These are phyloP conservation scores for Mesochorus sp. DNA, from an alignment of 2,888 invertebrate genomes.

Conservation along the genomic window DNA sequence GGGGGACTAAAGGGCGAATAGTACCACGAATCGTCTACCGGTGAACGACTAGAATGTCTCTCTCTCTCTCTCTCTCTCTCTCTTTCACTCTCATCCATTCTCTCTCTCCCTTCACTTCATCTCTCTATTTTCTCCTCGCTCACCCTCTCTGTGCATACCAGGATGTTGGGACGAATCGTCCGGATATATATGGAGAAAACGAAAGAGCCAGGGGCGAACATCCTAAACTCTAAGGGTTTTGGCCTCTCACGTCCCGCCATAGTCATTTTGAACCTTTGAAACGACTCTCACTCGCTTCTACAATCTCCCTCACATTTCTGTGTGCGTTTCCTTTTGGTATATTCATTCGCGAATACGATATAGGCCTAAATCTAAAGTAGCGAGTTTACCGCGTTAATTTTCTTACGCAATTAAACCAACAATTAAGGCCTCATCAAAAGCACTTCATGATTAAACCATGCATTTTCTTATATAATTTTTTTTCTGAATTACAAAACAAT, in stretches of 20 bases:
- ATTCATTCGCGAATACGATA: constrained; percentile 65
- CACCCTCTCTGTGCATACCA: constrained; percentile 26
- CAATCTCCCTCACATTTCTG: constrained; percentile 27
- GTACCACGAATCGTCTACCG: constrained; percentile 41
- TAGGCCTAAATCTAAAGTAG: constrained; percentile 76
- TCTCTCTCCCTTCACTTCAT: constrained; percentile 16
- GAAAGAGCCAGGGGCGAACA: constrained; percentile 66
- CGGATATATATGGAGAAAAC: constrained; percentile 57
- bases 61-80: not conserved
- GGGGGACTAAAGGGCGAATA: constrained; percentile 56
- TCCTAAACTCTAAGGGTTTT: constrained; percentile 74
- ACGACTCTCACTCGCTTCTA: constrained; percentile 41
- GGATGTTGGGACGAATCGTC: constrained; percentile 55
- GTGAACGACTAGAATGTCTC: constrained; percentile 26
- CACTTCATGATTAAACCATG: constrained; percentile 1
- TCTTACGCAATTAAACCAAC: constrained; percentile 72
- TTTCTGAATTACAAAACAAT: no score
- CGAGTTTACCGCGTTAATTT: constrained; percentile 75
- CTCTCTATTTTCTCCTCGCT: constrained; percentile 4
- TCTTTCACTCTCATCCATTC: no score
- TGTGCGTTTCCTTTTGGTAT: constrained; percentile 23
- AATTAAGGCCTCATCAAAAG: constrained; percentile 53
- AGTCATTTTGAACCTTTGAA: constrained; percentile 59
- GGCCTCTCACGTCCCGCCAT: constrained; percentile 41
- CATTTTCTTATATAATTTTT: constrained; percentile 41